phyloP scores from a whole-genome alignment of 2,888 invertebrate genomes.

The Melieria picta region DNA sequence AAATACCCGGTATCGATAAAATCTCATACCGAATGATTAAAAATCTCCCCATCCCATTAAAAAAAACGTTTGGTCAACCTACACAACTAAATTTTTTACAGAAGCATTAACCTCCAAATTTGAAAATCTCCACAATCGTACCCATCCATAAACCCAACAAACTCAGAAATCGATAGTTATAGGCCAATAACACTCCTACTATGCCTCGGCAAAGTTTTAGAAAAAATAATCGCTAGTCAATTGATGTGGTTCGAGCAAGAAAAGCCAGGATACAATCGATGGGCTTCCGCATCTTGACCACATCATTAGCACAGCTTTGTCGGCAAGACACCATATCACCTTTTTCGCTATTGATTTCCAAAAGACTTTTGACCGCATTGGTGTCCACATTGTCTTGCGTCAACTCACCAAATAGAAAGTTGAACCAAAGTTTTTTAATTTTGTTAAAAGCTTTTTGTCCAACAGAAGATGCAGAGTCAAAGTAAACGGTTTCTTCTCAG shows the following conservation, averaged over 20 bases:
- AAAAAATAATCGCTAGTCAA: constrained; percentile 27
- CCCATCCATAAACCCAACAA: constrained; percentile 17
- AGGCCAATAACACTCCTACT: constrained; percentile 17
- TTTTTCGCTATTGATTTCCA: constrained; percentile 24
- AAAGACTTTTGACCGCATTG: constrained; percentile 21
- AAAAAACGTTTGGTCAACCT: constrained; percentile 14
- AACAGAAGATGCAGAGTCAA: too few species aligned
- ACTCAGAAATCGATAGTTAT: constrained; percentile 14
- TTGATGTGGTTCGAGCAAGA: constrained; percentile 50
- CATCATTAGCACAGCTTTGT: constrained; percentile 12
- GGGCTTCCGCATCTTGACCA: constrained; percentile 21
- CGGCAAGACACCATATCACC: constrained; percentile 29
- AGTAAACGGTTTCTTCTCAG: neutral
- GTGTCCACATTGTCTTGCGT: too few species aligned
- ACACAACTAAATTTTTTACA: constrained; percentile 15
- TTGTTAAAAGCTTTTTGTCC: too few species aligned
- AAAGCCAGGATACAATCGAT: constrained; percentile 22
- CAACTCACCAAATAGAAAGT: too few species aligned
- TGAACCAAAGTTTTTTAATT: too few species aligned
- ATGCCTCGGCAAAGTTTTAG: constrained; percentile 22
- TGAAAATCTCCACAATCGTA: constrained; percentile 19
- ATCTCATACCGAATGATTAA: neutral
- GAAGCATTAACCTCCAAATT: constrained; percentile 17
- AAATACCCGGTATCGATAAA: too few species aligned
- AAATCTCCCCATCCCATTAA: neutral